Base-by-base conservation (phyloP, 2,113 vertebrate species). In the Rhinoderma darwinii region DNA sequence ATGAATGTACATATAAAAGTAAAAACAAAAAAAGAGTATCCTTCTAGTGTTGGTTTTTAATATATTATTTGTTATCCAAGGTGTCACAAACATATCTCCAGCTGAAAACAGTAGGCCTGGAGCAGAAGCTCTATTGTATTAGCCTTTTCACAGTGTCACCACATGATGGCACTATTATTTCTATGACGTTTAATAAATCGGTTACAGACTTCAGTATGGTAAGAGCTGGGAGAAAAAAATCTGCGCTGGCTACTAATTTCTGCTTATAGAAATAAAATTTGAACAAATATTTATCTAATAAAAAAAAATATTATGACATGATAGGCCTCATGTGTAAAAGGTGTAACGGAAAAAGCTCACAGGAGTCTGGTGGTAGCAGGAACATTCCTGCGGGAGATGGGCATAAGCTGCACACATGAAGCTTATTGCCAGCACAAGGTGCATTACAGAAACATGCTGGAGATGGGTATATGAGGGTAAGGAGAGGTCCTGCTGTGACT, bases 141-240 rank as follows among this genome's bases (percentile, higher is more conserved):
- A 72, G 68, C 17, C 30, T 35, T 68, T 76, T 10, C 73, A 30
- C 11, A 47, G 4, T 17, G 22, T 37, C 44, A 78, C 75, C 75
- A 78, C 75, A 51, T 18, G 75, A 35, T 30, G 75, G 75, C 75
- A 54, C 43, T 54, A 27, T 51, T 27, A 78, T 54, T 27, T 77
- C 74, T 50, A 32, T 50, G 75, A 51, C 75, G 35, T 51, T 47
- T 32, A 32, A 78, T 47, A 54, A 78, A 76, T 30, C 1, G 15
- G 43, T 47, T 47, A 27, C 25, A 8, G 25, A 15, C 18, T 20
- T 14, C 20, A 25, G 15, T 1, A 47, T 8, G 17, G 39, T n/a
- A 6, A 25, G 7, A n/a, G 72, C 39, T 43, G 9, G 22, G 22
- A 43, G 39, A n/a, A 47, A n/a, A 47, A 73, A 27, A 44, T 27